Evolutionary conservation across 2,797 vertebrate genomes (phyloP).

Genomic region (Oryzias sinensis): DNA sequence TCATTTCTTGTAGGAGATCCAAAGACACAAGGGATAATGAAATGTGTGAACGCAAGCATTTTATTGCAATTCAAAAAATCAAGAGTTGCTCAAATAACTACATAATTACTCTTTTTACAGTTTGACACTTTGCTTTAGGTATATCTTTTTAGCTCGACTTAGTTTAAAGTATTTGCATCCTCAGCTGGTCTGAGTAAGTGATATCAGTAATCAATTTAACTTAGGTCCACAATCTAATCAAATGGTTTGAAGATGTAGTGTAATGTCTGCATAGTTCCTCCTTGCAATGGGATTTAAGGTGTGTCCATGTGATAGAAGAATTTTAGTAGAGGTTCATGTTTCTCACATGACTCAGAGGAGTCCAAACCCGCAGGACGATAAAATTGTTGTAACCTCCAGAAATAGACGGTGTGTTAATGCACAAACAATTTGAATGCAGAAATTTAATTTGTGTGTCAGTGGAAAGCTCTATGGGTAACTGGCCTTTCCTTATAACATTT

Average conservation of each 20-base stretch:
- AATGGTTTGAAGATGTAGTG: conserved; percentile 46
- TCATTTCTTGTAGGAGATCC: conserved; percentile 43
- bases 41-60: neutral
- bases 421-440: too few species aligned
- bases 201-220: conserved; percentile 28
- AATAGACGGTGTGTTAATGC: too few species aligned
- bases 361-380: conserved; percentile 52
- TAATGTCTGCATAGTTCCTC: conserved; percentile 71
- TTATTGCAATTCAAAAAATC: too few species aligned
- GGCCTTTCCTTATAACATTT: conserved; percentile 19
- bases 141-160: too few species aligned
- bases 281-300: conserved; percentile 37
- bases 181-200: conserved; percentile 14
- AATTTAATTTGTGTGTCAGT: conserved; percentile 2
- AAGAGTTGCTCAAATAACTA: too few species aligned
- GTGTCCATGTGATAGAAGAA: conserved; percentile 56
- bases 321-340: conserved; percentile 61
- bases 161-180: conserved; percentile 5
- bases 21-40: conserved; percentile 14
- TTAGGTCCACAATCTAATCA: conserved; percentile 39
- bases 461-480: conserved; percentile 6
- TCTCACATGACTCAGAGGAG: conserved; percentile 61
- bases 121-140: too few species aligned
- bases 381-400: conserved; percentile 29
- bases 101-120: too few species aligned